A percentile compares a stretch with the other conserved stretches of the same genome.
phyloP scores from a whole-genome alignment of 2,888 invertebrate genomes.

The Sericinus montela region DNA sequence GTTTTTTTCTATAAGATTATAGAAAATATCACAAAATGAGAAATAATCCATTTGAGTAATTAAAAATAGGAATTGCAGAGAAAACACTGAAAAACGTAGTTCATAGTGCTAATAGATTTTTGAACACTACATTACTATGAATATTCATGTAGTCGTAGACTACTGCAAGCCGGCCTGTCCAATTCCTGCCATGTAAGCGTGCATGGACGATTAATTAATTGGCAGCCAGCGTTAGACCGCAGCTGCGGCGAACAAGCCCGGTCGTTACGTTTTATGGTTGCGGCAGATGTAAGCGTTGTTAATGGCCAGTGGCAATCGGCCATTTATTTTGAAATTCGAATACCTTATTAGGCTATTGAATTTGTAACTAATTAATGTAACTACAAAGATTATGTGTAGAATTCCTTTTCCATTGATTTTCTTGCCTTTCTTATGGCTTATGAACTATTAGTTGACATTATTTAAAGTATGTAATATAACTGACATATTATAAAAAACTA shows the following conservation, averaged over 20 bases:
- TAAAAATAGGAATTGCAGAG: not conserved
- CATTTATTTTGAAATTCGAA: constrained; percentile 36
- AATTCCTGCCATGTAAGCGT: constrained; percentile 61
- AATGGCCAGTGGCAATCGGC: constrained; percentile 43
- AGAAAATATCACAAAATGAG: no score
- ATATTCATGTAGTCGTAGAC: constrained; percentile 48
- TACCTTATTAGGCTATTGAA: constrained; percentile 29
- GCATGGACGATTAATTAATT: constrained; percentile 67
- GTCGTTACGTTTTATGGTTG: constrained; percentile 68
- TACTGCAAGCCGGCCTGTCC: constrained; percentile 62
- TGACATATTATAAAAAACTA: no score
- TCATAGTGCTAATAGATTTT: constrained; percentile 49
- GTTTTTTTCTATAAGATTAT: no score
- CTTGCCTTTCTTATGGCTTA: no score
- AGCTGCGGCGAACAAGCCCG: constrained; percentile 54
- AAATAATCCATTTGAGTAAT: no score
- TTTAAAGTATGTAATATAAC: no score
- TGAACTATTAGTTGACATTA: no score
- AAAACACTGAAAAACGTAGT: not conserved
- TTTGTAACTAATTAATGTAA: not conserved
- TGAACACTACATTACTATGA: constrained; percentile 46
- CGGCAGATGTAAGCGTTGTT: constrained; percentile 56
- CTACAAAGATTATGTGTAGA: no score
- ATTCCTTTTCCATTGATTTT: no score
- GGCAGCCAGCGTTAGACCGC: constrained; percentile 60